Conservation (phyloP, 1,140 invertebrate species). For the Paralvinella palmiformis region DNA sequence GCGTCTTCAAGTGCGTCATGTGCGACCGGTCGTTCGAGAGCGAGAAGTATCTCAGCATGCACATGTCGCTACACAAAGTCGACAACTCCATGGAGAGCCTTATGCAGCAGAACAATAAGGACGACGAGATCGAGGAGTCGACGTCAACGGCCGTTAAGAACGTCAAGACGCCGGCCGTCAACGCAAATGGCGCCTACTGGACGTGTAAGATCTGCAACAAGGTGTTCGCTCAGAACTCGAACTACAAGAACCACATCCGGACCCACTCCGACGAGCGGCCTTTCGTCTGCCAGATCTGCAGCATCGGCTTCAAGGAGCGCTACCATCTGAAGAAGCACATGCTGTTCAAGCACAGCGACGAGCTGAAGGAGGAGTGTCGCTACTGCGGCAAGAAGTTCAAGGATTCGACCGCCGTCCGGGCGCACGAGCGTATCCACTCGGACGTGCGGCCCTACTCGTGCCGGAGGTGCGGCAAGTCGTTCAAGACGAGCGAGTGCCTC, state of each 20-base stretch:
- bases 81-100: neutral
- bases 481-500: slow-evolving; percentile 23
- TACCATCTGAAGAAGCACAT: slow-evolving; percentile 22
- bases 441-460: slow-evolving; percentile 20
- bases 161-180: neutral
- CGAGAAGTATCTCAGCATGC: slow-evolving; percentile 23
- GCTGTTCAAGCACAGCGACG: slow-evolving; percentile 20
- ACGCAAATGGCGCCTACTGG: slow-evolving; percentile 6
- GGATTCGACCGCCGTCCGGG: slow-evolving; percentile 22
- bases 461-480: slow-evolving; percentile 15
- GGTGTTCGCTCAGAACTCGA: slow-evolving; percentile 81
- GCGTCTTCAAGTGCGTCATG: slow-evolving; percentile 8
- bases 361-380: slow-evolving; percentile 14
- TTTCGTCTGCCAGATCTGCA: slow-evolving; percentile 92
- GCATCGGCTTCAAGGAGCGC: slow-evolving; percentile 51
- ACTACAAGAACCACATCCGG: slow-evolving; percentile 84
- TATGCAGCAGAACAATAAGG: neutral
- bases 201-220: slow-evolving; percentile 21
- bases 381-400: slow-evolving; percentile 21
- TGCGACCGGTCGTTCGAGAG: slow-evolving; percentile 17
- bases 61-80: slow-evolving; percentile 17
- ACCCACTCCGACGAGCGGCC: slow-evolving; percentile 93
- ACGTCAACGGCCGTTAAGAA: neutral
- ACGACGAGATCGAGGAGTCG: neutral
- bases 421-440: slow-evolving; percentile 21